Conservation (phyloP, 2,797 vertebrate genomes). For the Schizopygopsis malacanthus region DNA sequence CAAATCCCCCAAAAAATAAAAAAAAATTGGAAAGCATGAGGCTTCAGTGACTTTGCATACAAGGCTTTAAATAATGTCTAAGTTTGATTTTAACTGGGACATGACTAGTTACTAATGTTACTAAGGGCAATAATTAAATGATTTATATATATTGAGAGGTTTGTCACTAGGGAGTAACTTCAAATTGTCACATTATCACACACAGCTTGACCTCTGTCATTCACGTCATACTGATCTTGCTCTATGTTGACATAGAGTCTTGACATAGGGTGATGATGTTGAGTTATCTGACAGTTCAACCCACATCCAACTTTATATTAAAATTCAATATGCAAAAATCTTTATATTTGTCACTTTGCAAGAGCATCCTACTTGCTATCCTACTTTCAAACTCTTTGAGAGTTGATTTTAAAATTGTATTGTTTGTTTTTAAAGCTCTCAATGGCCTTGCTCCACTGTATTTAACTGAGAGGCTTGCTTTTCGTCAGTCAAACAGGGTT, state of each 20-base stretch:
- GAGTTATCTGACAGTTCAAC: slow-evolving; percentile 7
- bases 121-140: not conserved
- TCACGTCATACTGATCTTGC: not conserved
- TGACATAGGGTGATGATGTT: not conserved
- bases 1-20: not conserved
- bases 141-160: not conserved
- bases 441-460: too few relatives aligned
- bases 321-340: not conserved
- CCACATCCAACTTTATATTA: not conserved
- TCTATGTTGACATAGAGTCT: not conserved
- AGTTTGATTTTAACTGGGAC: not conserved
- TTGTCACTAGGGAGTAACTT: not conserved
- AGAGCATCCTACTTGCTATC: not conserved
- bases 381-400: too few relatives aligned
- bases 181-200: not conserved
- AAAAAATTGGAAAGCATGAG: not conserved
- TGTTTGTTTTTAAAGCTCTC: too few relatives aligned
- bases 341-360: not conserved
- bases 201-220: not conserved
- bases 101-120: not conserved
- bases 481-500: too few relatives aligned
- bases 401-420: too few relatives aligned
- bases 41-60: not conserved
- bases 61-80: not conserved
- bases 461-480: too few relatives aligned